These are phyloP conservation scores for Notiomystis cincta DNA, from an alignment of 2,113 vertebrate species.

Conservation along the genomic window DNA sequence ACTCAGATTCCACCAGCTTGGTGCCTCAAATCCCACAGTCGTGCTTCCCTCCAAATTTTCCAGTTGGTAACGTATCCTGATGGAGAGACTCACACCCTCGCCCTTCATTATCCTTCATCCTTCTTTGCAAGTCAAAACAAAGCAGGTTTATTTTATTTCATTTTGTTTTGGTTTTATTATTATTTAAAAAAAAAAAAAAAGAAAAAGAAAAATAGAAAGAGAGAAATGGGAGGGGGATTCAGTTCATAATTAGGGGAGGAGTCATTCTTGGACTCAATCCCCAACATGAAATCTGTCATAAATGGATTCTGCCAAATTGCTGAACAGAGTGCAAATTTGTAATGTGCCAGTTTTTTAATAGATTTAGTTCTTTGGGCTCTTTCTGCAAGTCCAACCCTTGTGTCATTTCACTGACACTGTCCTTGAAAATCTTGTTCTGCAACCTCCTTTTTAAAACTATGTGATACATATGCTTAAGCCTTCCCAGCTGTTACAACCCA, in stretches of 20 bases:
- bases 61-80: conserved; percentile 6
- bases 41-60: conserved; percentile 61
- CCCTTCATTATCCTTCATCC: background rate
- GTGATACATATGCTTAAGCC: conserved; percentile 22
- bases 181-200: background rate
- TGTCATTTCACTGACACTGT: conserved; percentile 60
- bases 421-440: conserved; percentile 59
- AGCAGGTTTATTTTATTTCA: background rate
- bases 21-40: conserved; percentile 27
- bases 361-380: conserved; percentile 64
- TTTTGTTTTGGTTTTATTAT: background rate
- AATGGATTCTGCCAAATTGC: conserved; percentile 73
- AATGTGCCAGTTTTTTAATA: conserved; percentile 73
- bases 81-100: background rate
- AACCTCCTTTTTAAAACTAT: background rate
- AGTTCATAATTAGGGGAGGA: conserved; percentile 73
- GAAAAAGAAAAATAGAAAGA: background rate
- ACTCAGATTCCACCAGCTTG: conserved; percentile 31
- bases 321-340: conserved; percentile 55
- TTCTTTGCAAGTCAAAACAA: conserved; percentile 31
- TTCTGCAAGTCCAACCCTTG: conserved; percentile 51
- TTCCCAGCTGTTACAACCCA: conserved; percentile 27
- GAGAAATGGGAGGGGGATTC: background rate
- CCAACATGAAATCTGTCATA: conserved; percentile 73
- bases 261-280: conserved; percentile 65